These are phyloP conservation scores for Barbus barbus DNA, from an alignment of 2,113 vertebrate genomes.

Conservation along the genomic window DNA sequence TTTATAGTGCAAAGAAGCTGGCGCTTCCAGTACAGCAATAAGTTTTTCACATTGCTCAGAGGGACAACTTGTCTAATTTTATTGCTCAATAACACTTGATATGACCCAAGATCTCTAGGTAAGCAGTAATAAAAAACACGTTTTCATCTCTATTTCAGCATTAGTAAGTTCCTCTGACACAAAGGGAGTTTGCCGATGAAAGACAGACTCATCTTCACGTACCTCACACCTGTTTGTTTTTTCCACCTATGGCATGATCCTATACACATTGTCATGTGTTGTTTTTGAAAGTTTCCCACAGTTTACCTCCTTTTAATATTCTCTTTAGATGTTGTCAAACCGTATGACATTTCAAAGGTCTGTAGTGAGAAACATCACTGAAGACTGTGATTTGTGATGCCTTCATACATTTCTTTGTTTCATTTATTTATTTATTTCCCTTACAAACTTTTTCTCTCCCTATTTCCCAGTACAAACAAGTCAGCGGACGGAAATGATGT, in stretches of 20 bases:
- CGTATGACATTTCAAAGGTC: slow-evolving; percentile 28
- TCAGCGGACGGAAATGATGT: neutral
- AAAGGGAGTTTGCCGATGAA: neutral
- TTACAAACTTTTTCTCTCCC: neutral
- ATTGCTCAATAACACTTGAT: no score
- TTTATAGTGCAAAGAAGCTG: no score
- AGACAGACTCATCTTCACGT: neutral
- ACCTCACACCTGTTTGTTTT: neutral
- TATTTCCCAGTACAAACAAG: slow-evolving; percentile 36
- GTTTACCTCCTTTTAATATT: slow-evolving; percentile 22
- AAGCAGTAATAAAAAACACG: no score
- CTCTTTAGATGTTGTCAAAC: slow-evolving; percentile 7
- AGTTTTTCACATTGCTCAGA: no score
- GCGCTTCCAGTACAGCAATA: no score
- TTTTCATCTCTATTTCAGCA: no score
- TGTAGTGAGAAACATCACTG: neutral
- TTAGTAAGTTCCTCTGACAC: neutral
- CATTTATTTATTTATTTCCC: slow-evolving; percentile 31
- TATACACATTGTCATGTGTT: neutral
- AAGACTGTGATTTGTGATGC: neutral
- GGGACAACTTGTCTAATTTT: no score
- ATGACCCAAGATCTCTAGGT: no score
- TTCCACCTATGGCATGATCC: neutral
- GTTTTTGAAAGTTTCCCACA: slow-evolving; percentile 13
- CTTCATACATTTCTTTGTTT: neutral